Base-by-base conservation (phyloP, 2,888 invertebrate genomes). In the Callosobruchus maculatus region DNA sequence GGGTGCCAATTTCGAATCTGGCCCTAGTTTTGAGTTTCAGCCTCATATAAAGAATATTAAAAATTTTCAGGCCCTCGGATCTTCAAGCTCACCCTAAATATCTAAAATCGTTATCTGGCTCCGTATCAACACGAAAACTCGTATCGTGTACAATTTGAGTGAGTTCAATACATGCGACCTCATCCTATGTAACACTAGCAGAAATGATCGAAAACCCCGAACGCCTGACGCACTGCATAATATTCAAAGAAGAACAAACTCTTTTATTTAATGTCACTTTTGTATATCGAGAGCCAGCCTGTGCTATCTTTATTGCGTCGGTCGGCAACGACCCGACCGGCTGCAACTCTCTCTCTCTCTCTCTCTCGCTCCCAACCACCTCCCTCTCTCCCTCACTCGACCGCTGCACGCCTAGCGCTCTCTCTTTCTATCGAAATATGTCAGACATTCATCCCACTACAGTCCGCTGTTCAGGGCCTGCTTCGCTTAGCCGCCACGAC, bases 361-460 rank as follows among this genome's bases (percentile, higher is more conserved):
- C 74, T 72, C 68, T 73, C 72, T 72, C 71, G 72, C 71, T 72
- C 30, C 71, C 74, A 68, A 71, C 68, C 31, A 68, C 68, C 22
- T 68, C 74, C 31, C 68, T 66, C 22, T 26, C 68, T 68, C 69
- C 75, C 26, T 18, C 71, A 68, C 67, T 72, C 26, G 72, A n/a
- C 68, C n/a, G 70, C 22, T 21, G 72, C 72, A 22, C 22, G 21
- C 18, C n/a, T n/a, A n/a, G n/a, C n/a, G 21, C 1, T 72, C 21
- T 81, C 81, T 80, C 79, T 77, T 72, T 82, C 80, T 79, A 76
- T 76, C 80, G 79, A 86, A 85, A 85, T 86, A 86, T 86, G 85
- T 84, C 84, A 85, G 84, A 83, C 83, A 86, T 86, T 83, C 83
- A 81, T 84, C 85, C 84, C 85, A 84, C 84, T 83, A 85, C 82